Conservation (phyloP, 2,797 vertebrate species). For the Octomys mimax region DNA sequence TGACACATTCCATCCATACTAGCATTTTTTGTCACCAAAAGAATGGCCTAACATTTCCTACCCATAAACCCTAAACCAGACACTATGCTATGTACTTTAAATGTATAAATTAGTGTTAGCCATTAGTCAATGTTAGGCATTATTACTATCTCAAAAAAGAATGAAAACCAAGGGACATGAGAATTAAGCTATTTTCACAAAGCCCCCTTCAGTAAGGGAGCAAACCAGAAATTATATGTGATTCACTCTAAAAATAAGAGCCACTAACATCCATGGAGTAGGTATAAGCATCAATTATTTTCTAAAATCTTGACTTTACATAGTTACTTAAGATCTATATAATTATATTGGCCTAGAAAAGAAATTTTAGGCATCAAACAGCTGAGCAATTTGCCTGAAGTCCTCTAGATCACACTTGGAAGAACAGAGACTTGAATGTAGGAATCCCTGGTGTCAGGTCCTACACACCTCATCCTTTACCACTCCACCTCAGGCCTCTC, state of each 20-base stretch:
- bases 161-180: not conserved
- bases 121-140: not conserved
- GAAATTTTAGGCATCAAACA: not conserved
- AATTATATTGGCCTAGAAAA: not conserved
- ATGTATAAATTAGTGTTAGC: not conserved
- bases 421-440: not conserved
- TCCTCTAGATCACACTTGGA: not conserved
- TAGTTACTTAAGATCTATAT: not conserved
- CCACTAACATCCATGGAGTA: not conserved
- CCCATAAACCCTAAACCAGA: not conserved
- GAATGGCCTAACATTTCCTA: not conserved
- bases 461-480: fast-evolving
- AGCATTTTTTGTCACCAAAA: not conserved
- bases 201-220: not conserved
- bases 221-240: not conserved
- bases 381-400: not conserved
- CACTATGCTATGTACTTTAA: not conserved
- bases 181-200: constrained; percentile 33
- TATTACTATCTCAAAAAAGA: not conserved
- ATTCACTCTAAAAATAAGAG: not conserved
- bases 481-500: not conserved
- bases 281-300: not conserved
- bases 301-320: not conserved
- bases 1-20: not conserved
- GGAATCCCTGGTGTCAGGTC: too few species aligned